Evolutionary conservation across 2,888 invertebrate species (phyloP), one percentile per base, ranked within the genome.

Genomic region (Scaptomyza parva): DNA sequence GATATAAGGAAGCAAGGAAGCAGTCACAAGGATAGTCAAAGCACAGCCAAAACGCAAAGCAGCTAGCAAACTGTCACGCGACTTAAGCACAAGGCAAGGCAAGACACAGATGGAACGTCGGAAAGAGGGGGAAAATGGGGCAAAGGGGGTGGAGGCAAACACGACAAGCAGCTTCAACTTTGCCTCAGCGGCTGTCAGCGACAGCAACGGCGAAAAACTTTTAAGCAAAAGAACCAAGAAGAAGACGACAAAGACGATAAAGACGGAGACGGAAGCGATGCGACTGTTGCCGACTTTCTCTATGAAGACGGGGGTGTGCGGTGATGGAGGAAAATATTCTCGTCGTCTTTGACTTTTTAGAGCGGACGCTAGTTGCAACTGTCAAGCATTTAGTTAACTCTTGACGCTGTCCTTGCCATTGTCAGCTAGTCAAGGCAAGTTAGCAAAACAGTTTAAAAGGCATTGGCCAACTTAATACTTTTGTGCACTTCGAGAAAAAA

Each of bases 321-420:
- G 7, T 0, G 14, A 4, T 1, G 12, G n/a, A 5, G 14, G 30
- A 35, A 33, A 17, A 14, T 47, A n/a, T n/a, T n/a, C n/a, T n/a
- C n/a, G n/a, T 47, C 45, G 33, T 8, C 22, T 35, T 39, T 52
- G 47, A 14, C 50, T 45, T 58, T 37, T 44, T 12, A 22, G 24
- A 30, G 28, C 50, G 50, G 26, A 26, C 40, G 71, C 63, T 68
- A 59, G 78, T 71, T 76, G 81, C 81, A 78, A 86, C 85, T 86
- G 87, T 82, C 76, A 72, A 74, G 83, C 76, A 71, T 78, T 87
- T 87, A 82, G 86, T 82, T 84, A 78, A 84, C 87, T 85, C 68
- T 76, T 84, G 87, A 60, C 70, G 67, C 48, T 69, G 57, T 66
- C 45, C 57, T 58, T 58, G 76, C 54, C 74, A 53, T 43, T 61